Conservation (phyloP, 2,888 invertebrate species). For the Drosophila fulvimacula region DNA sequence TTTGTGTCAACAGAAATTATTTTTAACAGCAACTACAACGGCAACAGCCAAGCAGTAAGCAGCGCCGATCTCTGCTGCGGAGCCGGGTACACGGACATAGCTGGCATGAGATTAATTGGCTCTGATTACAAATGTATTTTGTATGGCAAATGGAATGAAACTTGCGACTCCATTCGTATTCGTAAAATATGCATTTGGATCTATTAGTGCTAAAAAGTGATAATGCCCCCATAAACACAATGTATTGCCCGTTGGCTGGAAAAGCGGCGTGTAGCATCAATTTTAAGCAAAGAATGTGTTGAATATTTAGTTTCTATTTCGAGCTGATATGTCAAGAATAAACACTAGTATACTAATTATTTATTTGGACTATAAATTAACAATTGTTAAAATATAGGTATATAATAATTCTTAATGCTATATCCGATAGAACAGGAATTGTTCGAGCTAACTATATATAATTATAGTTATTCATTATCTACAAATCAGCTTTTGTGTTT, state of each 20-base stretch:
- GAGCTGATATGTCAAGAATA: background rate
- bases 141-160: constrained; percentile 57
- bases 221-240: constrained; percentile 67
- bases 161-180: constrained; percentile 50
- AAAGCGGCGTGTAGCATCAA: background rate
- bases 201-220: constrained; percentile 72
- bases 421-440: too few relatives aligned
- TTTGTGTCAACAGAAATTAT: constrained; percentile 81
- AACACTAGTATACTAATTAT: background rate
- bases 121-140: constrained; percentile 74
- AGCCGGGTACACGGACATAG: constrained; percentile 35
- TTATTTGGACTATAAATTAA: too few relatives aligned
- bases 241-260: constrained; percentile 4
- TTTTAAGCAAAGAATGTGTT: background rate
- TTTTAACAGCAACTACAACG: constrained; percentile 74
- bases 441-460: too few relatives aligned
- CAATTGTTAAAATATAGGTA: background rate
- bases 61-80: constrained; percentile 28
- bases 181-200: constrained; percentile 77
- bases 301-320: background rate
- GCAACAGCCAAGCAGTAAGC: constrained; percentile 19
- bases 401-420: too few relatives aligned
- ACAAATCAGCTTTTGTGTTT: too few relatives aligned
- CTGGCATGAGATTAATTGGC: constrained; percentile 70
- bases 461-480: too few relatives aligned